Base-by-base conservation (phyloP, 2,888 invertebrate species). In the Lottia gigantea region DNA sequence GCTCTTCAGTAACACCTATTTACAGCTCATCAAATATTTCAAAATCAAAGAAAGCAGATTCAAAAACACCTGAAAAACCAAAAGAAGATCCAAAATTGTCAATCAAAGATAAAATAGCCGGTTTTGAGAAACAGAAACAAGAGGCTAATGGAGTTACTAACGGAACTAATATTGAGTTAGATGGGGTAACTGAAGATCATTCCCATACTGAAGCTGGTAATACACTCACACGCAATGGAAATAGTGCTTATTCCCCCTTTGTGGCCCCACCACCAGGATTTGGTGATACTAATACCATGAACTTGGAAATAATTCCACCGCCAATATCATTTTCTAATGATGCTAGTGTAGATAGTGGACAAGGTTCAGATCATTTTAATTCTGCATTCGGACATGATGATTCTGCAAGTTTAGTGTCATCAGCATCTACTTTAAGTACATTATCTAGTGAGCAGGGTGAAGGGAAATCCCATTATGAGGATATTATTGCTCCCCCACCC, bases 401-500 rank as follows among this genome's bases (percentile, higher is more conserved):
- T 68, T 78, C 83, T 25, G 83, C 81, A 46, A 86, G 86, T 74
- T 74, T 83, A 69, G 83, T 83, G 46, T 86, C 86, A 1, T 85
- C 86, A 11, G 76, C 83, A 25, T 86, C 86, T 25, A 83, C 86
- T 3, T 74, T 85, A 40, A 85, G 85, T 40, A 85, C 85, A 11
- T 72, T 85, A 55, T 86, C 86, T 46, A 83, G 82, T 65, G 82
- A 83, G 70, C 81, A 80, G n/a, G 81, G 81, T 31, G 83, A 84
- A 63, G 46, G 61, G 3, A 55, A 71, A 16, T 70, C 46, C 46
- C 78, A 77, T 66, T 78, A 78, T 64, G 82, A 83, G 26, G 81
- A 82, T 67, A 67, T 82, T 45, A 80, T 82, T 64, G 78, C 81
- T 16, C 83, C 83, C 8, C 82, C 83, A 19, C 83, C 84, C 40